Conservation (phyloP, 2,113 vertebrate genomes). For the Riparia riparia region DNA sequence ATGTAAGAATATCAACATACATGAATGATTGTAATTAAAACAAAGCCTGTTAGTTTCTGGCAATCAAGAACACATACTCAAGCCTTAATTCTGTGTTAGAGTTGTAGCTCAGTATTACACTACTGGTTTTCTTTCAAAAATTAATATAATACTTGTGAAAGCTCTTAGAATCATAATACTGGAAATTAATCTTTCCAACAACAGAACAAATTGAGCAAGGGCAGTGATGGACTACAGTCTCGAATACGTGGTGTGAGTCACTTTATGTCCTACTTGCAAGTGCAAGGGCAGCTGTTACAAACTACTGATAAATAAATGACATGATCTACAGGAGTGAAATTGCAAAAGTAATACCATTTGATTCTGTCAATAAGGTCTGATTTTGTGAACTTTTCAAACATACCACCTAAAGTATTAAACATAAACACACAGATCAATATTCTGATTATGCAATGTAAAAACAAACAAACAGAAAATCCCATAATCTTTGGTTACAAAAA, state of each 20-base stretch:
- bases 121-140: not conserved
- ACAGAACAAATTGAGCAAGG: not conserved
- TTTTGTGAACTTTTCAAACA: not conserved
- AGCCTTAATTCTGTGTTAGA: not conserved
- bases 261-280: not conserved
- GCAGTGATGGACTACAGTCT: not conserved
- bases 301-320: not conserved
- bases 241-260: not conserved
- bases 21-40: not conserved
- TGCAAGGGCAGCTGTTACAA: not conserved
- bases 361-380: not conserved
- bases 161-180: not conserved
- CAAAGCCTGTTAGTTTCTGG: not conserved
- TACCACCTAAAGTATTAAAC: not conserved
- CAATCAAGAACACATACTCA: rapidly evolving
- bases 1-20: not conserved
- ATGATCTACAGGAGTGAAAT: not conserved
- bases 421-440: not conserved
- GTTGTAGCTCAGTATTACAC: not conserved
- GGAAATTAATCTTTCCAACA: not conserved
- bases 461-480: rapidly evolving
- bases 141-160: not conserved
- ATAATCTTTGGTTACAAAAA: not conserved
- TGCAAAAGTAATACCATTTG: not conserved
- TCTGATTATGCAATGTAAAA: not conserved